phyloP scores from a whole-genome alignment of 2,888 invertebrate genomes.

The Cryptocephalus primarius region DNA sequence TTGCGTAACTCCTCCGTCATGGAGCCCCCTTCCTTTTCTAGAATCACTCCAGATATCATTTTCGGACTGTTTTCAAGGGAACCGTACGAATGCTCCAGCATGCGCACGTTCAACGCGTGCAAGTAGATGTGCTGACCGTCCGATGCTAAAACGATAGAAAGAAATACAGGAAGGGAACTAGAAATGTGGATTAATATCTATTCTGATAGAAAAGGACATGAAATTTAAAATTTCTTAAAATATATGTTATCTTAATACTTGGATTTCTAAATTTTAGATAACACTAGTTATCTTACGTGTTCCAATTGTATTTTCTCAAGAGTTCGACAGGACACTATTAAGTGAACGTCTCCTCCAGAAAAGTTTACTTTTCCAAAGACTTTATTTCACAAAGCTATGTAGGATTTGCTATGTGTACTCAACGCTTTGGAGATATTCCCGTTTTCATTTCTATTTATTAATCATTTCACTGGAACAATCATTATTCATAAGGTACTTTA shows the following conservation, averaged over 20 bases:
- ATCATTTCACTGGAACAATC: too few species aligned
- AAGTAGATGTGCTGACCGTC: constrained; percentile 91
- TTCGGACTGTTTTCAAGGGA: constrained; percentile 67
- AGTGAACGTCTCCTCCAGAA: neutral
- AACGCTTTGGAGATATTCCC: constrained; percentile 18
- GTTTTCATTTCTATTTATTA: too few species aligned
- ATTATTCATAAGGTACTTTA: too few species aligned
- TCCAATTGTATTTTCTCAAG: too few species aligned
- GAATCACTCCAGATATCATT: constrained; percentile 59
- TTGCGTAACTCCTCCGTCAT: constrained; percentile 74
- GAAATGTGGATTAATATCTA: too few species aligned
- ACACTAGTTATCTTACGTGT: too few species aligned
- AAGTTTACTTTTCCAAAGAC: constrained; percentile 18
- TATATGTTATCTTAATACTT: too few species aligned
- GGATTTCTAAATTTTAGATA: too few species aligned
- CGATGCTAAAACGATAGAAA: constrained; percentile 48
- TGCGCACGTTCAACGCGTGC: constrained; percentile 80
- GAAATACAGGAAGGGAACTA: too few species aligned
- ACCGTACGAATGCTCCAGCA: constrained; percentile 80
- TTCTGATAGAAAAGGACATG: too few species aligned
- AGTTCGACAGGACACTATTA: too few species aligned
- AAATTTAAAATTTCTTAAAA: too few species aligned
- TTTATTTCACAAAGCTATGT: constrained; percentile 16
- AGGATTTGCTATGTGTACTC: constrained; percentile 16
- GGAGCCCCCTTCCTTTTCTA: constrained; percentile 80